Evolutionary conservation across 2,888 invertebrate genomes (phyloP), one percentile per base, ranked within the genome.

Genomic region (Axea sp.): DNA sequence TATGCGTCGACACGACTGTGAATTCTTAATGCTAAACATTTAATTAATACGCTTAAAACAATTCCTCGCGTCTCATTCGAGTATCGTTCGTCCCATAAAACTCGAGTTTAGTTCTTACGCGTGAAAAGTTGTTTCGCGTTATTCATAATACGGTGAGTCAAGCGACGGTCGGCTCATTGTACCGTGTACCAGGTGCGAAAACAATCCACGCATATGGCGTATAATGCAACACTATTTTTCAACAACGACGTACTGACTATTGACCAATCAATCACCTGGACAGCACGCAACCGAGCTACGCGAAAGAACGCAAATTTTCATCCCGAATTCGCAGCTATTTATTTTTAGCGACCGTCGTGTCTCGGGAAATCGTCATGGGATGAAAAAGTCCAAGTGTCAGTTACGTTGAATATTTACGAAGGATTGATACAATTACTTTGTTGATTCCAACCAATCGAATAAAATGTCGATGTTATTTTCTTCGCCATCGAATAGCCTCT

Each of bases 121-220:
- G 6, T 7, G 7, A 19, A 37, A 15, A 4, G 19, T 1, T 22
- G 4, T 28, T 9, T 8, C 31, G 19, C 24, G 62, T 71, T 62
- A 71, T 71, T 71, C 71, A 71, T 71, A 62, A 55, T 57, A 62
- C 22, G 62, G 71, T 64, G 71, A 71, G 41, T 71, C 62, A 62
- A 71, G 55, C 39, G 28, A 26, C 39, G 49, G 33, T 9, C 37
- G 43, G 49, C 31, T 51, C 71, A 68, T 43, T 69, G 53, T 28
- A 31, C 49, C 11, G 9, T 17, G 47, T 19, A 30, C 69, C 64
- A 71, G 71, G 71, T 71, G 71, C 30, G 64, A 64, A 64, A 71
- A 64, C 64, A 64, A 57, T 64, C 47, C 57, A 41, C 62, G 57
- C 71, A 64, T 35, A 71, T 64, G 71, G 64, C 17, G 57, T 64